Percentiles rank a stretch among this genome's conserved stretches.
These are phyloP conservation scores for Florisuga fusca DNA, from an alignment of 2,797 vertebrate genomes.

Conservation along the genomic window DNA sequence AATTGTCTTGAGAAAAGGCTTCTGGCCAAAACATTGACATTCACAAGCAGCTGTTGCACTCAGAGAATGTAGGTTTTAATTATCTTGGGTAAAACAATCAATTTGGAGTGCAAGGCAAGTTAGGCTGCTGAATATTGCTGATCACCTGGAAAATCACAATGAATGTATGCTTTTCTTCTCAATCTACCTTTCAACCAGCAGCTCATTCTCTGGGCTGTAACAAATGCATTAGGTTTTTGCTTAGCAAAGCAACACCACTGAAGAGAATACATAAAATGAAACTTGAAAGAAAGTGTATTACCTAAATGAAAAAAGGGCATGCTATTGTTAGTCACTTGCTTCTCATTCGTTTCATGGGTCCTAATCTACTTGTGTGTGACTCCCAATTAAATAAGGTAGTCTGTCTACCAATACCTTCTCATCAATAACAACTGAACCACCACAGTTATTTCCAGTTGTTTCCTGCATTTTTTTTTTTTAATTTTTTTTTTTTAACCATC, in stretches of 20 bases:
- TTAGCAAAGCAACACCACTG: constrained; percentile 6
- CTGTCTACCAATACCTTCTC: background rate
- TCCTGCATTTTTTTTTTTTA: rapidly evolving
- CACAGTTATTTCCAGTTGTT: background rate
- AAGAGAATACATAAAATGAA: constrained; percentile 37
- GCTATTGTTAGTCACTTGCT: background rate
- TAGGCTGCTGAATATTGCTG: constrained; percentile 47
- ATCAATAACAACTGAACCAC: background rate
- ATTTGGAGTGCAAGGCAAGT: constrained; percentile 40
- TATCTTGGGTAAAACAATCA: constrained; percentile 57
- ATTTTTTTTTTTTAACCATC: background rate
- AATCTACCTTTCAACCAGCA: constrained; percentile 9
- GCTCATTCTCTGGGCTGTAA: constrained; percentile 23
- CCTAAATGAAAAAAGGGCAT: background rate
- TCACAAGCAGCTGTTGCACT: constrained; percentile 48
- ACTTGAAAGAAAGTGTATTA: constrained; percentile 21
- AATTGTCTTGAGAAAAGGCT: constrained; percentile 60
- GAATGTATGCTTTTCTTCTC: constrained; percentile 26
- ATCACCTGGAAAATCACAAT: constrained; percentile 57
- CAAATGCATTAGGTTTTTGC: constrained; percentile 39
- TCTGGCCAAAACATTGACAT: constrained; percentile 58
- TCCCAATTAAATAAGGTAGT: background rate
- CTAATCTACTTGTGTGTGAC: background rate
- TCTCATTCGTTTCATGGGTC: background rate
- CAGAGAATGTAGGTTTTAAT: constrained; percentile 54